Conservation (phyloP, 1,140 invertebrate species). For the Sitophilus oryzae region DNA sequence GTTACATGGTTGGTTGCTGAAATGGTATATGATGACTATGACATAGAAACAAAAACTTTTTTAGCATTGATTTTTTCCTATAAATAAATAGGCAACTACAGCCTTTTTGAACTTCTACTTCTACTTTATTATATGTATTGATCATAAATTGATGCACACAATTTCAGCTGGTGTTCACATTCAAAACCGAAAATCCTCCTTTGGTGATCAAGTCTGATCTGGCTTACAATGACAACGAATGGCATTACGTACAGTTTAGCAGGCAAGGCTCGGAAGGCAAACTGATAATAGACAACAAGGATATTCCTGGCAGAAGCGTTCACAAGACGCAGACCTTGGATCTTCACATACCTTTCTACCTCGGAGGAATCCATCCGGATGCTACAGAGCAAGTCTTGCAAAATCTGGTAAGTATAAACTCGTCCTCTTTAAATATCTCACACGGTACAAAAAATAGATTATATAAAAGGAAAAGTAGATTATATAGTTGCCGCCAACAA, state of each 20-base stretch:
- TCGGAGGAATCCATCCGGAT: slow-evolving; percentile 59
- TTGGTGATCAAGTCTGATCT: slow-evolving; percentile 52
- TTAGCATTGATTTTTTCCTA: slow-evolving; percentile 6
- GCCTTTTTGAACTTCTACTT: not conserved
- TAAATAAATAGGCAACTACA: not conserved
- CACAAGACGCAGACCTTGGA: slow-evolving; percentile 56
- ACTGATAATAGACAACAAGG: slow-evolving; percentile 62
- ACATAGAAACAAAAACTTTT: too few relatives aligned
- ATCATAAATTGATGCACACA: not conserved
- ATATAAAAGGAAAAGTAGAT: too few relatives aligned
- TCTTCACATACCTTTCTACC: slow-evolving; percentile 64
- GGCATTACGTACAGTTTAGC: slow-evolving; percentile 73
- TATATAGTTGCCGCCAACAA: too few relatives aligned
- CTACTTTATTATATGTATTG: not conserved
- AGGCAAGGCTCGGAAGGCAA: slow-evolving; percentile 53
- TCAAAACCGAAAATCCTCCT: slow-evolving; percentile 56
- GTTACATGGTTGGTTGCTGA: too few relatives aligned
- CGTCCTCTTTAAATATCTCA: not conserved
- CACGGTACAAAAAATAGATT: too few relatives aligned
- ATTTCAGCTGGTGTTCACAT: slow-evolving; percentile 59
- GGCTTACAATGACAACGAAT: slow-evolving; percentile 74
- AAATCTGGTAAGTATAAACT: slow-evolving; percentile 42
- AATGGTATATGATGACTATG: too few relatives aligned
- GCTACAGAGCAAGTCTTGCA: slow-evolving; percentile 31
- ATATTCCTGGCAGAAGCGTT: slow-evolving; percentile 51